Evolutionary conservation across 2,113 vertebrate genomes (phyloP), one percentile per base, ranked within the genome.

Genomic region (Mirza zaza): DNA sequence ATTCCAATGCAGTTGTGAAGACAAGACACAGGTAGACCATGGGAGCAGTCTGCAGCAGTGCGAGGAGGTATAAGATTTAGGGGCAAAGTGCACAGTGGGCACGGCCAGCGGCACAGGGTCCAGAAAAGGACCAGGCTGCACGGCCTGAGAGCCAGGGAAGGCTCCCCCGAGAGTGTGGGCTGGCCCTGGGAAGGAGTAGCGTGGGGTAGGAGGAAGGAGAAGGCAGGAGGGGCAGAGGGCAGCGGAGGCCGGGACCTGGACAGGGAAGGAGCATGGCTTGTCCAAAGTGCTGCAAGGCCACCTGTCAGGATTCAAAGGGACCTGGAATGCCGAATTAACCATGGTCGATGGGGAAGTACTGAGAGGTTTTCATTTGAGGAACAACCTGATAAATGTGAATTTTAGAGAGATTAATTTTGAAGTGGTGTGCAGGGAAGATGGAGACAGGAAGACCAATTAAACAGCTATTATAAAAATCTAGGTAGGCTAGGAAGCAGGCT

Each of bases 361-460:
- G 48, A 45, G 52, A 73, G 89, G 8, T 67, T 89, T 96, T 83
- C 81, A 92, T 36, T 89, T n/a, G 65, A 59, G 67, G 59, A 94
- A 63, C 67, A 68, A 68, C 25, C 59, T 83, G 95, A 88, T 83
- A 77, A 96, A 88, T 80, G 70, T n/a, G 61, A 94, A 82, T 96
- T 95, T 79, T 71, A 0, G 2, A 90, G 63, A 87, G 84, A 95
- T 95, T 90, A 90, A 92, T 95, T 88, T 88, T 95, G 92, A 95
- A 92, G 85, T 80, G 88, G 59, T 89, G 14, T 55, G 21, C 3
- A 70, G 85, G 59, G 29, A 96, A 87, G 86, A 71, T 6, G 25
- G 67, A 88, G 70, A 57, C 59, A 80, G 84, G 83, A 50, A 91
- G 61, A 79, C 50, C n/a, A 65, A 61, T 55, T 61, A 70, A 76